phyloP scores from a whole-genome alignment of 2,888 invertebrate species.

The Andricus curvator region DNA sequence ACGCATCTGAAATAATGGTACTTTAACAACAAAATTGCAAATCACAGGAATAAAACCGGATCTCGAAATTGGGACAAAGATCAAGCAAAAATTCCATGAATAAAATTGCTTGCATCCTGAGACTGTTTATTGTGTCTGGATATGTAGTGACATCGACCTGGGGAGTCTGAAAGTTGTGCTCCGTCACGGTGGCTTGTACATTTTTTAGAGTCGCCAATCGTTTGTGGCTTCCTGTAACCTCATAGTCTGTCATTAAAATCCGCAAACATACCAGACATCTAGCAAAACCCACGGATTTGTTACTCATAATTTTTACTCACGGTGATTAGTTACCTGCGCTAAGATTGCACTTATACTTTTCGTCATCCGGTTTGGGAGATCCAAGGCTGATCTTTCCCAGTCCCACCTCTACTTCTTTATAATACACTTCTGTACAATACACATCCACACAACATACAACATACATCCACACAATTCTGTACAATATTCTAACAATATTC shows the following conservation, averaged over 20 bases:
- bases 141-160: constrained; percentile 26
- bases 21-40: not conserved
- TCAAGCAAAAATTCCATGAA: not conserved
- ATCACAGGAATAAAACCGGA: not conserved
- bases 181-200: not conserved
- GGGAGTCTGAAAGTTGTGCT: not conserved
- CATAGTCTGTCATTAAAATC: not conserved
- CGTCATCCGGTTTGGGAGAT: constrained; percentile 33
- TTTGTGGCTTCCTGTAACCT: constrained; percentile 21
- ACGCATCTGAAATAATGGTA: not conserved
- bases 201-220: not conserved
- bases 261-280: constrained; percentile 23
- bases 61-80: not conserved
- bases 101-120: constrained; percentile 37
- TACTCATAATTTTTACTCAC: constrained; percentile 3
- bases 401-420: not conserved
- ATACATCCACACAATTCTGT: constrained; percentile 44
- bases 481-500: constrained; percentile 46
- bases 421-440: constrained; percentile 1
- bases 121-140: constrained; percentile 31
- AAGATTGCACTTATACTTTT: constrained; percentile 63
- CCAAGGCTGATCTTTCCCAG: constrained; percentile 1
- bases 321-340: constrained; percentile 42
- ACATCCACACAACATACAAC: constrained; percentile 19
- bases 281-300: not conserved